Evolutionary conservation across 2,888 invertebrate genomes (phyloP), one percentile per base, ranked within the genome.

Genomic region (Chymomyza procnemis): DNA sequence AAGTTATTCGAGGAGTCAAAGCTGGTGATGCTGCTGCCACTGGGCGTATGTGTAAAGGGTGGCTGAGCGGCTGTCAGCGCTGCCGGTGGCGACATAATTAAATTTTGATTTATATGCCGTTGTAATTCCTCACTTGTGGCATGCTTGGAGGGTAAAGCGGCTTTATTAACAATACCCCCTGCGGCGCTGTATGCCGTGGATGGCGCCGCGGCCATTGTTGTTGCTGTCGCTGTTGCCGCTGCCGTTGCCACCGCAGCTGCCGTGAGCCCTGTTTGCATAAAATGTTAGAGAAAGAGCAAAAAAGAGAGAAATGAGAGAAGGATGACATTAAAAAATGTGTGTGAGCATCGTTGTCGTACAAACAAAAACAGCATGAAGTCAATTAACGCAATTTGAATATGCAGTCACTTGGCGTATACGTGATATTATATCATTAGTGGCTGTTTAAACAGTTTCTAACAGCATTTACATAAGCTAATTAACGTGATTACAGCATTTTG

Each of bases 21-120:
- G 71, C 89, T 86, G 62, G 77, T 89, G 72, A 89, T 88, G 76
- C 86, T 88, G 73, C 89, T 88, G 68, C 87, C 56, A 30, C 69
- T 19, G 14, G 21, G 26, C 57, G 21, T 64, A 12, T 21, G 65
- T 26, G 34, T 54, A 8, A 71, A 22, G 18, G 22, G 63, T 14
- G 56, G 61, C 61, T 68, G 66, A 55, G 71, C 54, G 12, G 74
- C 71, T 73, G 80, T 69, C 69, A 76, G 67, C 50, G 76, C 78
- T 66, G 80, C 69, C 52, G 85, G 84, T 76, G 89, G 84, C 77
- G 89, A 88, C 87, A 90, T 88, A 89, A 90, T 89, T 87, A 90
- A 88, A 88, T 89, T 90, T 88, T 90, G 89, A 89, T 90, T 89
- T 84, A 89, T 88, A 82, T 88, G 86, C 74, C 85, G 78, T 73